Conservation (phyloP, 1,140 invertebrate species). For the Druon quercuslanigerum region DNA sequence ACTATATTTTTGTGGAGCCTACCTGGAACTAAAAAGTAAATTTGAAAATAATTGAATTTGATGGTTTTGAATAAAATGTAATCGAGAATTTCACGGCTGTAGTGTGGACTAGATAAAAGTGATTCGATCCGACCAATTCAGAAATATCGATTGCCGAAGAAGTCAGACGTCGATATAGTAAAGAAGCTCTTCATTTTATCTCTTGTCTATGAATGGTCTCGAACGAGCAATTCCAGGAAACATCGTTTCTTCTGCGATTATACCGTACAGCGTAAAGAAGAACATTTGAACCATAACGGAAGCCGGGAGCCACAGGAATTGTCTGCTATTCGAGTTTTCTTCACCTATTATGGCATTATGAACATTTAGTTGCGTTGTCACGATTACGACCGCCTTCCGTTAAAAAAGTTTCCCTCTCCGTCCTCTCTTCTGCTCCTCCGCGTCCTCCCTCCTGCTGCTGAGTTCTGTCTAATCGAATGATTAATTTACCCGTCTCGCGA, state of each 20-base stretch:
- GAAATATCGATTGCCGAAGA: neutral
- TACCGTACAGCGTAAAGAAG: conserved; percentile 66
- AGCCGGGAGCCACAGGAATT: conserved; percentile 58
- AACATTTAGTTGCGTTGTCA: conserved; percentile 72
- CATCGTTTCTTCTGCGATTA: conserved; percentile 60
- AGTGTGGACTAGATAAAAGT: neutral
- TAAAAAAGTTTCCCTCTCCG: conserved; percentile 54
- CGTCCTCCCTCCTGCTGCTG: conserved; percentile 41
- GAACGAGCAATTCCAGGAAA: conserved; percentile 67
- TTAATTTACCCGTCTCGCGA: conserved; percentile 51
- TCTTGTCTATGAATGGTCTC: conserved; percentile 55
- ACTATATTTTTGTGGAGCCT: no score
- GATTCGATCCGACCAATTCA: neutral
- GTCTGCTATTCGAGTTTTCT: conserved; percentile 65
- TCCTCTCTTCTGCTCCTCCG: conserved; percentile 37
- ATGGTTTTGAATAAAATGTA: neutral
- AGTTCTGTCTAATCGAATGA: conserved; percentile 53
- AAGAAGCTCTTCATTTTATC: conserved; percentile 7
- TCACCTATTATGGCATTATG: conserved; percentile 72
- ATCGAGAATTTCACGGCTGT: neutral
- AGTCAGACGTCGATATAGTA: conserved; percentile 15
- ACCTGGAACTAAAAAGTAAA: neutral
- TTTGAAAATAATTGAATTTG: neutral
- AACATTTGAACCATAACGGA: conserved; percentile 71
- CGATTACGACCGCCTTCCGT: conserved; percentile 70